phyloP scores from a whole-genome alignment of 2,888 invertebrate genomes.

The Syrphus vitripennis region DNA sequence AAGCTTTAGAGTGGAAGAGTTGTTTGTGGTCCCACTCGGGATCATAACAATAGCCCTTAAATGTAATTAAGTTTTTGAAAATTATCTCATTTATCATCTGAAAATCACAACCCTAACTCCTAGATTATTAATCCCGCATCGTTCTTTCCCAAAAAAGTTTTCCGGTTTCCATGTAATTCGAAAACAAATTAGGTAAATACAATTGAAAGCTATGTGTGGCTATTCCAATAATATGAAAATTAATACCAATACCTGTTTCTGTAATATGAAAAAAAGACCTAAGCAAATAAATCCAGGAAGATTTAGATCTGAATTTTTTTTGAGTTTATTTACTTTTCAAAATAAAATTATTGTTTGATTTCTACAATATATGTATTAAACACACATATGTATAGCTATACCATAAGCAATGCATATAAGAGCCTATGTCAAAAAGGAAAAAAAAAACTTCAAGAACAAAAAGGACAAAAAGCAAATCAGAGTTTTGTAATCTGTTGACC shows the following conservation, averaged over 20 bases:
- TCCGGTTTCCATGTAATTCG: slow-evolving; percentile 35
- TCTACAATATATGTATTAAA: too few species aligned
- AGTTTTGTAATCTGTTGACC: neutral
- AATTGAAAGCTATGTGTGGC: neutral
- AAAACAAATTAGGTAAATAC: slow-evolving; percentile 40
- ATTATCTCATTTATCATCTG: too few species aligned
- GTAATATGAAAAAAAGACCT: neutral
- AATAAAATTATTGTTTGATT: too few species aligned
- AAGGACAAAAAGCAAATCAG: neutral
- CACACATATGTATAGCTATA: too few species aligned
- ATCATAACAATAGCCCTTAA: too few species aligned
- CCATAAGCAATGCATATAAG: too few species aligned
- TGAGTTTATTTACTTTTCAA: neutral
- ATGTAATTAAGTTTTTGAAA: too few species aligned
- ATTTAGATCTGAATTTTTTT: neutral
- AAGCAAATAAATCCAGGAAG: neutral
- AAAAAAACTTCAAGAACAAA: neutral
- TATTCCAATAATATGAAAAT: neutral
- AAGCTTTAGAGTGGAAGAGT: too few species aligned
- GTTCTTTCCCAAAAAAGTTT: neutral
- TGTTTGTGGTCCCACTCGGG: too few species aligned
- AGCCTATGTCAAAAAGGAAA: too few species aligned
- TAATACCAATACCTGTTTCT: neutral
- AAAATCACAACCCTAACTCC: neutral
- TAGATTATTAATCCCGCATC: neutral